Conservation (phyloP, 2,888 invertebrate species). For the Cantharis flavilabris region DNA sequence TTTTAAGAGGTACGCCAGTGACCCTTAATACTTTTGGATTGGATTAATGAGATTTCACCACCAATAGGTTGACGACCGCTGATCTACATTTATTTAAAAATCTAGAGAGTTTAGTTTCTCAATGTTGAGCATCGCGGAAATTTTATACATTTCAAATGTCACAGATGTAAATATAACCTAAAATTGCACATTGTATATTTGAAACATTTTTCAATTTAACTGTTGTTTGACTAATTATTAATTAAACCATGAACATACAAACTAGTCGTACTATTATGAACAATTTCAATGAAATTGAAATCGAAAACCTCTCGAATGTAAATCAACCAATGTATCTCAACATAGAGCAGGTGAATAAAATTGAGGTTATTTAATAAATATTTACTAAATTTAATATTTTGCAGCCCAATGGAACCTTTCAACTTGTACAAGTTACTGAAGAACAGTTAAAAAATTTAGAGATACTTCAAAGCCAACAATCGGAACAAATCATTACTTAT, state of each 20-base stretch:
- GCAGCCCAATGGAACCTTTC: not conserved
- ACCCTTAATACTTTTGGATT: too few relatives aligned
- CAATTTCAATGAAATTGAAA: not conserved
- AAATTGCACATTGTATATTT: not conserved
- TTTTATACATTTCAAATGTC: not conserved
- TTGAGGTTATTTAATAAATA: not conserved
- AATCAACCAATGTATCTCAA: not conserved
- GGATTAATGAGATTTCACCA: too few relatives aligned
- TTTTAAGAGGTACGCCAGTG: too few relatives aligned
- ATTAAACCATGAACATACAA: not conserved
- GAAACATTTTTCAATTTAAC: not conserved
- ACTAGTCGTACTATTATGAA: not conserved
- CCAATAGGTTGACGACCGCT: too few relatives aligned
- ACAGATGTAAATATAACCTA: not conserved
- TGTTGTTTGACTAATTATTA: not conserved
- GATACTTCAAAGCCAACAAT: not conserved
- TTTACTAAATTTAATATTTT: not conserved
- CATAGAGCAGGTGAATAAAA: not conserved
- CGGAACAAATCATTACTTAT: not conserved
- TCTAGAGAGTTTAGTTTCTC: not conserved
- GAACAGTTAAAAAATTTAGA: not conserved
- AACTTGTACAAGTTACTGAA: not conserved
- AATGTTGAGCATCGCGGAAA: not conserved
- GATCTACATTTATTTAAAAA: too few relatives aligned
- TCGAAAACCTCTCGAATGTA: not conserved